Conservation (phyloP, 23 tunicate genomes). For the Clavelina lepadiformis region DNA sequence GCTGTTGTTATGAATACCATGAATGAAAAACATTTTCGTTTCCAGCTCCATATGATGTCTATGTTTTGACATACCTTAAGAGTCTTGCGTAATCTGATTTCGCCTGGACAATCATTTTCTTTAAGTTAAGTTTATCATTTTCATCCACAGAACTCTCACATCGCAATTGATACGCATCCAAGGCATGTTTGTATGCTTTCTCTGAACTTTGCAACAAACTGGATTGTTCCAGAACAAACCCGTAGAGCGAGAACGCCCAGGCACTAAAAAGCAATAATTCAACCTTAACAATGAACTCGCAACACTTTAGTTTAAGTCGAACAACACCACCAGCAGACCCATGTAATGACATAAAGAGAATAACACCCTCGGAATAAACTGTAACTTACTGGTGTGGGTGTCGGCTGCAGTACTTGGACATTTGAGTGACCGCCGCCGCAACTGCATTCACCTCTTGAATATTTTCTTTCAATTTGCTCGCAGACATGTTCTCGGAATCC, state of each 20-base stretch:
- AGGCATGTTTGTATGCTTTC: slow-evolving; percentile 36
- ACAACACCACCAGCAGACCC: background rate
- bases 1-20: too few species aligned
- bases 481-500: slow-evolving; percentile 16
- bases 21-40: background rate
- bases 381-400: slow-evolving; percentile 21
- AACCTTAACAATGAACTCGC: too few species aligned
- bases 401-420: slow-evolving; percentile 43
- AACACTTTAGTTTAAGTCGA: too few species aligned
- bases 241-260: slow-evolving; percentile 55
- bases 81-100: slow-evolving; percentile 28
- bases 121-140: slow-evolving; percentile 11
- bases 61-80: slow-evolving; percentile 18
- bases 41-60: background rate
- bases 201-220: slow-evolving; percentile 64
- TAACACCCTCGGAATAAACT: background rate
- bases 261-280: slow-evolving; percentile 38
- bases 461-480: slow-evolving; percentile 35
- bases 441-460: slow-evolving; percentile 55
- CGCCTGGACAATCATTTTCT: too few species aligned
- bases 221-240: slow-evolving; percentile 71
- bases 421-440: slow-evolving; percentile 31
- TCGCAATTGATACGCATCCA: background rate
- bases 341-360: background rate
- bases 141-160: background rate